Conservation (phyloP, 1,140 invertebrate species). For the Drosophila melanica region DNA sequence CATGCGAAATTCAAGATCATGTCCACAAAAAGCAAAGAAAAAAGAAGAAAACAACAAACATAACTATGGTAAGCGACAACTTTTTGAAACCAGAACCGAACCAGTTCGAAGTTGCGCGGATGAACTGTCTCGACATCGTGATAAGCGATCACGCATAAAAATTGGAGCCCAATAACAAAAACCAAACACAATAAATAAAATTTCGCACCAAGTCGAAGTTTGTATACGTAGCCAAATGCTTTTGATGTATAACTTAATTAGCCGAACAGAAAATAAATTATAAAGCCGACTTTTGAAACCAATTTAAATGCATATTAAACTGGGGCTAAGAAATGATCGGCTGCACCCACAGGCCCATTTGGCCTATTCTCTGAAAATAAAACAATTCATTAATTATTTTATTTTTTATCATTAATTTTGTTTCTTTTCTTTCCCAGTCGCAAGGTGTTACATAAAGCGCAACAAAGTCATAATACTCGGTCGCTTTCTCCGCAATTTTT, state of each 20-base stretch:
- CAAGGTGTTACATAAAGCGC: not conserved
- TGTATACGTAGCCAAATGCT: slow-evolving; percentile 9
- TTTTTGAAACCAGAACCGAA: slow-evolving; percentile 25
- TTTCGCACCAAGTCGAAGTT: slow-evolving; percentile 15
- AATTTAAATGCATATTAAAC: not conserved
- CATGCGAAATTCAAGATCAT: slow-evolving; percentile 57
- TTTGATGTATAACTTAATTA: not conserved
- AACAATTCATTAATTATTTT: no score
- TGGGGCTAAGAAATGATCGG: not conserved
- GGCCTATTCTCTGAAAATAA: no score
- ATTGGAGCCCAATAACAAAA: slow-evolving; percentile 15
- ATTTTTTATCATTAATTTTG: no score
- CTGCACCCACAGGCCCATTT: no score
- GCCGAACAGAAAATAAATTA: not conserved
- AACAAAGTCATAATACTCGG: slow-evolving; percentile 10
- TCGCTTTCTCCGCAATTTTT: not conserved
- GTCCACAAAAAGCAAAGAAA: slow-evolving; percentile 6
- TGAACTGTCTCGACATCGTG: slow-evolving; percentile 17
- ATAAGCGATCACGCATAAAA: slow-evolving; percentile 45
- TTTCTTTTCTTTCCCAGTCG: not conserved
- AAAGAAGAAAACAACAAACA: slow-evolving; percentile 24
- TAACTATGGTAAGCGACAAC: slow-evolving; percentile 22
- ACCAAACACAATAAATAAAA: not conserved
- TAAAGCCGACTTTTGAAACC: not conserved
- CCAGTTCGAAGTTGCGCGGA: slow-evolving; percentile 7